phyloP scores from a whole-genome alignment of 1,140 invertebrate genomes.

The Macrostomum lignano region DNA sequence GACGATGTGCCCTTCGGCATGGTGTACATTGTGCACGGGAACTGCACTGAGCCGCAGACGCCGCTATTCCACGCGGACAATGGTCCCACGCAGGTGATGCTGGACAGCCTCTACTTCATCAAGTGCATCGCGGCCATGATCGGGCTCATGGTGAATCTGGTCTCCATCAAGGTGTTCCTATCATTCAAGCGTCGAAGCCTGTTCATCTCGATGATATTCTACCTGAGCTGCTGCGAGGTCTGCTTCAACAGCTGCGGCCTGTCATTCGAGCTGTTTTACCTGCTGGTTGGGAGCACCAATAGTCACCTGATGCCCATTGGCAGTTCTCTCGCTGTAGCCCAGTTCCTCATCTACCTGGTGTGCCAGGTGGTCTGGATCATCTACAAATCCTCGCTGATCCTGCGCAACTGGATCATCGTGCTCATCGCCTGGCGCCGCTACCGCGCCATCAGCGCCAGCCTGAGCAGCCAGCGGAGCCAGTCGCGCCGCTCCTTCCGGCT shows the following conservation, averaged over 20 bases:
- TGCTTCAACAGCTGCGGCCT: background rate
- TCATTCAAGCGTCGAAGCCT: background rate
- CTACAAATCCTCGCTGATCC: constrained; percentile 1
- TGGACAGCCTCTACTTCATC: too few relatives aligned
- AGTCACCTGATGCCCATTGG: background rate
- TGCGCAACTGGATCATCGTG: background rate
- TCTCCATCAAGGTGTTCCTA: background rate
- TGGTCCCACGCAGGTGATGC: too few relatives aligned
- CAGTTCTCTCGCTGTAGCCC: background rate
- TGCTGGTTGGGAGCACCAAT: background rate
- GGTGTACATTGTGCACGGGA: too few relatives aligned
- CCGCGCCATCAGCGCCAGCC: background rate
- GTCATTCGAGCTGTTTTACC: background rate
- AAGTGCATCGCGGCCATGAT: too few relatives aligned
- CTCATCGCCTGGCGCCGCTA: background rate
- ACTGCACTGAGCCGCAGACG: too few relatives aligned
- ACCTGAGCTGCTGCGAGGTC: background rate
- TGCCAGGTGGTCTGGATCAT: background rate
- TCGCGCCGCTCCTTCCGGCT: background rate
- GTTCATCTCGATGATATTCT: background rate
- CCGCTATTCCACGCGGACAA: too few relatives aligned
- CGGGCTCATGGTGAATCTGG: constrained; percentile 1
- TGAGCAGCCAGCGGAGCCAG: background rate
- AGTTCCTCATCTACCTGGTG: constrained; percentile 1
- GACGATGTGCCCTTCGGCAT: too few relatives aligned